Percentiles rank a stretch among this genome's conserved stretches.
These are phyloP conservation scores for Scolopax rusticola DNA, from an alignment of 2,797 vertebrate species.

Conservation along the genomic window DNA sequence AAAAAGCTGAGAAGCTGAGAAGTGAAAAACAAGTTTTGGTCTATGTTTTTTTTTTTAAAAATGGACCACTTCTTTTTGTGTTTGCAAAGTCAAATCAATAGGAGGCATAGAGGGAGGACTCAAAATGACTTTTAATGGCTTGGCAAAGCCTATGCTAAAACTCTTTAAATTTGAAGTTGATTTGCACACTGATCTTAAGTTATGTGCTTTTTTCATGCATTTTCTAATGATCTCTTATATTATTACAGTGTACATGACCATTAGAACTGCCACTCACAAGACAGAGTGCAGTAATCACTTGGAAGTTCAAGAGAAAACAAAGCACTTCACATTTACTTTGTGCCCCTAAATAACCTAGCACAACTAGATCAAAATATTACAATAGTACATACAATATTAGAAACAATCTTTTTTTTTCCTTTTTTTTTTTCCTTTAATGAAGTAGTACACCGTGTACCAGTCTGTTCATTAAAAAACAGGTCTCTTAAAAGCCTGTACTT, in stretches of 20 bases:
- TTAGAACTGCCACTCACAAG: constrained; percentile 69
- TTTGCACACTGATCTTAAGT: constrained; percentile 58
- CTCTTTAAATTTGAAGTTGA: constrained; percentile 65
- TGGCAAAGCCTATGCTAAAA: not conserved
- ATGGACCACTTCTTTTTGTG: not conserved
- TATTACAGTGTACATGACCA: constrained; percentile 41
- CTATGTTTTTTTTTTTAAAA: not conserved
- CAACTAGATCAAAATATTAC: constrained; percentile 43
- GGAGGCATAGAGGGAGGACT: constrained; percentile 17
- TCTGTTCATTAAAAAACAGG: not conserved
- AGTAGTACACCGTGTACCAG: not conserved
- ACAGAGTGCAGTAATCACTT: constrained; percentile 68
- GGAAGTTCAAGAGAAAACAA: constrained; percentile 69
- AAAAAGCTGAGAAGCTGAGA: not conserved
- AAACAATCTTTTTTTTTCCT: rapidly evolving
- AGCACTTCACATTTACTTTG: constrained; percentile 62
- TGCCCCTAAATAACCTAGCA: constrained; percentile 35
- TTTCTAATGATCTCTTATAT: constrained; percentile 66
- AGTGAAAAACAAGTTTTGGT: rapidly evolving
- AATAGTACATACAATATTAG: not conserved
- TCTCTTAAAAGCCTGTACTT: constrained; percentile 9
- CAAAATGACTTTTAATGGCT: constrained; percentile 25
- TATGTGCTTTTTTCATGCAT: constrained; percentile 46
- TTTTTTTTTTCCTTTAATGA: not conserved
- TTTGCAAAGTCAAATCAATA: constrained; percentile 41